Base-by-base conservation (phyloP, 2,797 vertebrate genomes). In the Labeo calbasu region DNA sequence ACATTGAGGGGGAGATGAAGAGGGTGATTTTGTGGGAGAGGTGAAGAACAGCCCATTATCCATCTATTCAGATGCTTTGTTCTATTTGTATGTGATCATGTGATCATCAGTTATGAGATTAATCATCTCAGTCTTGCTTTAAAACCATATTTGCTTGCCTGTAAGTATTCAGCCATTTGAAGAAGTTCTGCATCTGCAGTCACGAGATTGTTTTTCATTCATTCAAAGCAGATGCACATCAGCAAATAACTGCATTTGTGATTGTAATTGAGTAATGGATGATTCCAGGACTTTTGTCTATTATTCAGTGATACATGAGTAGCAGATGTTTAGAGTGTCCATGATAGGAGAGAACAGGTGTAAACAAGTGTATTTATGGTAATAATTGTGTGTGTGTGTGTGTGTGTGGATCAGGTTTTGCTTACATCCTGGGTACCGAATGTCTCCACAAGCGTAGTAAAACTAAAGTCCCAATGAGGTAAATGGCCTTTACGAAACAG, bases 11-110 rank as follows among this genome's bases (percentile, higher is more conserved):
- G 51, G 23, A 83, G 63, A 78, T 77, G 51, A 84, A 77, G 75
- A 84, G 82, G 17, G 71, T 76, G 72, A 77, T 77, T 76, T 77
- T 75, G 71, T 66, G 53, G 59, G 15, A 36, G 81, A 75, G 71
- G 81, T 69, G 73, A 28, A 23, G 51, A 75, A 84, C 23, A 25
- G 50, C 15, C 66, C 53, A 78, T 84, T 71, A 51, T 78, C 53
- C 53, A 48, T 77, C 82, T 76, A 69, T 77, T 68, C 28, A 61
- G 51, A 48, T 71, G 55, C 55, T 78, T 69, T 70, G 63, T 66
- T 76, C 57, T 73, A 13, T 61, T n/a, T 50, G 68, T 71, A 32
- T 65, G 57, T 65, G 43, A 73, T 82, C 46, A 75, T 73, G 32
- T 40, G 46, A 75, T 75, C 71, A 66, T 53, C 70, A 43, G 14